These are phyloP conservation scores for Macaria liturata DNA, from an alignment of 2,888 invertebrate genomes.

Conservation along the genomic window DNA sequence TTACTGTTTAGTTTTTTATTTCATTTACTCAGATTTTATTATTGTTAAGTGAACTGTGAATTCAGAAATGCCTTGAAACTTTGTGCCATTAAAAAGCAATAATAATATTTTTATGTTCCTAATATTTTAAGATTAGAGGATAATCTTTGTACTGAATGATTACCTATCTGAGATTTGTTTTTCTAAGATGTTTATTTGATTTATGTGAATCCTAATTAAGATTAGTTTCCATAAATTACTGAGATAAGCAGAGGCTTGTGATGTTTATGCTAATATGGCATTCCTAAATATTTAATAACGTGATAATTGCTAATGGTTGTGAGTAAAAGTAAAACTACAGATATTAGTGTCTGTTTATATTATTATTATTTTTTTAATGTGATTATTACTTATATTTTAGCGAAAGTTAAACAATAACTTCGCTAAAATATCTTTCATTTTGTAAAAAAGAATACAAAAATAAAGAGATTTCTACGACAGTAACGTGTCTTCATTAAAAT, in stretches of 20 bases:
- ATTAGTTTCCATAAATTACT: constrained; percentile 1
- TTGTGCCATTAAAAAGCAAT: constrained; percentile 6
- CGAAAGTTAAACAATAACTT: background rate
- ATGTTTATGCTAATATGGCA: constrained; percentile 1
- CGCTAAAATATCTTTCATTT: constrained; percentile 1
- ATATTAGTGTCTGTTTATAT: constrained; percentile 1
- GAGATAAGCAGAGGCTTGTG: constrained; percentile 1
- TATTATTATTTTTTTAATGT: constrained; percentile 1
- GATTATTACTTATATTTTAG: constrained; percentile 1
- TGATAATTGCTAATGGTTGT: constrained; percentile 1
- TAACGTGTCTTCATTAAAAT: background rate
- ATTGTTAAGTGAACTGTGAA: constrained; percentile 1
- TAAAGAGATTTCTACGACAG: constrained; percentile 1
- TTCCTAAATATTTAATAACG: constrained; percentile 1
- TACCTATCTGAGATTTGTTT: background rate
- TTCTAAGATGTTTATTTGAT: background rate
- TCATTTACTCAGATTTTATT: background rate
- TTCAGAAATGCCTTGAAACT: constrained; percentile 7
- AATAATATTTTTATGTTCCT: constrained; percentile 3
- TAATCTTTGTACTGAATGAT: background rate
- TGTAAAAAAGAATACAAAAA: background rate
- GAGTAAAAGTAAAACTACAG: constrained; percentile 1
- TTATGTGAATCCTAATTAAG: constrained; percentile 1
- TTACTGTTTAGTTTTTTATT: constrained; percentile 1
- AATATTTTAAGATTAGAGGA: no score